A percentile compares a stretch with the other conserved stretches of the same genome.
Evolutionary conservation across 2,797 vertebrate species (phyloP).

Genomic region (Alfaro cultratus): DNA sequence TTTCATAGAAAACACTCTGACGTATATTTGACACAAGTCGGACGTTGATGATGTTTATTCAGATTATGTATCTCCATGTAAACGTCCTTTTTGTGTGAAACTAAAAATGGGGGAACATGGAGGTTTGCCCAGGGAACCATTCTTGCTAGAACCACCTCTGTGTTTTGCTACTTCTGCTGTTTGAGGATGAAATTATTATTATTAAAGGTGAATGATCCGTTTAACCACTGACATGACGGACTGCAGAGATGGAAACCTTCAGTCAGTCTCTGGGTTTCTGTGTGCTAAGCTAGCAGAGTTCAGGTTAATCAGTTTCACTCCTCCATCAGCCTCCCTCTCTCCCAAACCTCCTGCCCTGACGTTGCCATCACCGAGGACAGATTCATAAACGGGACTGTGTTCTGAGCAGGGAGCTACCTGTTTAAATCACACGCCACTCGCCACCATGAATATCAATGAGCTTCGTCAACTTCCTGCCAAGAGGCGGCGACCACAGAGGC

Average conservation of each 20-base stretch:
- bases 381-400: constrained; percentile 44
- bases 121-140: too few relatives aligned
- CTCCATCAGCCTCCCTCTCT: background rate
- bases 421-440: constrained; percentile 49
- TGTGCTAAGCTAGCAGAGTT: constrained; percentile 6
- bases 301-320: constrained; percentile 20
- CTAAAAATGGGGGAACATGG: too few relatives aligned
- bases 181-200: background rate
- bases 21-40: too few relatives aligned
- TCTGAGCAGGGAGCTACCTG: constrained; percentile 36
- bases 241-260: constrained; percentile 28
- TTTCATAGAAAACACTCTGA: background rate
- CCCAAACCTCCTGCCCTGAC: constrained; percentile 28
- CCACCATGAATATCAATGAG: constrained; percentile 57
- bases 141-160: background rate
- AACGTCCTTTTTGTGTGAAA: too few relatives aligned
- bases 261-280: background rate
- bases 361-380: constrained; percentile 29
- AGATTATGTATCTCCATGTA: too few relatives aligned
- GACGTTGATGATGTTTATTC: too few relatives aligned
- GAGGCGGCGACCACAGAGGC: constrained; percentile 16
- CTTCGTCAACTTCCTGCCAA: constrained; percentile 17
- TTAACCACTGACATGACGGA: constrained; percentile 22
- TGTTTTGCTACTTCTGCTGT: background rate
- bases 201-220: constrained; percentile 36